Base-by-base conservation (phyloP, 1,140 invertebrate species). In the Pseudomyrmex flavicornis region DNA sequence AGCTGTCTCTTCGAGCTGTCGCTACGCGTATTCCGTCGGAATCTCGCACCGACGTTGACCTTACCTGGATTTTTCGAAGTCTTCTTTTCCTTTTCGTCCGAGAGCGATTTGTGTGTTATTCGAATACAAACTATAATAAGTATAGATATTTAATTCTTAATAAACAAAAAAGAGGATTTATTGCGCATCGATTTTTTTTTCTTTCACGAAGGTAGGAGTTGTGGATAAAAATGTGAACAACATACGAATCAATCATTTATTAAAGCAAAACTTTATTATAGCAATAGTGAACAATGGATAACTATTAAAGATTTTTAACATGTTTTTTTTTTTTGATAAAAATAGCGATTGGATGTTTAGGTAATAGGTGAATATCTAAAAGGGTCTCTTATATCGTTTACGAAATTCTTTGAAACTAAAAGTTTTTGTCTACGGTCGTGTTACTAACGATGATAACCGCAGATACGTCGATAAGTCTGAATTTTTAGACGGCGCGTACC, bases 251-350 rank as follows among this genome's bases (percentile, higher is more conserved):
- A 75, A 85, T 92, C 75, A 83, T 94, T 93, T 93, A 93, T 94
- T 93, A 94, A 94, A 94, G 93, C 93, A 93, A 94, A 94, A 93
- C 92, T 94, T 94, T 94, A 93, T 94, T 93, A 93, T 93, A 94
- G 93, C 93, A 94, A 94, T 93, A 93, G 92, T 94, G 93, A 94
- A 94, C 93, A 94, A 93, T 93, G 92, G 92, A 94, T 94, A 94
- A 94, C 92, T 93, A 92, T 93, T 93, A 93, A 93, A 93, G 92
- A 93, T 92, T 93, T 93, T 93, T 93, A 93, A 93, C 92, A 93
- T 93, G 88, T 93, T 93, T 92, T 93, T 92, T 88, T 35, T 91
- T 93, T 22, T 92, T 35, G 92, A 93, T 93, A 94, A 94, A 94
- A 94, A 94, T 94, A 94, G 93, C 93, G 91, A 93, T 93, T 93